Evolutionary conservation across 1,140 invertebrate genomes (phyloP), one percentile per base, ranked within the genome.

Genomic region (Patella vulgata): DNA sequence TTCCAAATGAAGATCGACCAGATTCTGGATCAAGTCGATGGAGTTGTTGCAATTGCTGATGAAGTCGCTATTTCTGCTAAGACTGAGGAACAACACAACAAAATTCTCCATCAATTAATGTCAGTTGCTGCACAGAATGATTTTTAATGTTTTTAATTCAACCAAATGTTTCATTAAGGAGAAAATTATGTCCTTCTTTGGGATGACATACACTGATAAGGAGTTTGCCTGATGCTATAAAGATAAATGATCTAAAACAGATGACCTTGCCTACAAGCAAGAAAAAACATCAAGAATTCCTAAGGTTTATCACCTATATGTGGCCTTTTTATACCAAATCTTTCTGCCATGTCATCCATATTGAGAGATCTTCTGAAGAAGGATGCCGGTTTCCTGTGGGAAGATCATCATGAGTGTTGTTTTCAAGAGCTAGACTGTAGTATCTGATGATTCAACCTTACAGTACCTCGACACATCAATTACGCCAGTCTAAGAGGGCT

Each of bases 141-240:
- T 36, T 36, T 36, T n/a, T n/a, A n/a, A n/a, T 8, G 33, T 36
- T 36, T 36, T 36, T 14, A 36, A 8, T 14, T 36, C 33, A 5
- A 36, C 6, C 14, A 36, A 36, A 14, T 36, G 33, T 14, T 8
- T 36, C 33, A 14, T 36, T 14, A 36, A 36, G 14, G 6, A 36
- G 14, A 36, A 14, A 36, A 36, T 14, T 36, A 36, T 36, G 6
- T 36, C 33, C 5, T 36, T 36, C 33, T 36, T 36, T 36, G 33
- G 33, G 5, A 14, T 14, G 6, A 36, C 33, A 36, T 36, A 36
- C 33, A 8, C 33, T 5, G 33, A 55, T 17, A 44, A 80, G 82
- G 1, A 53, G 86, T 3, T 72, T 73, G 40, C 66, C 77, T n/a
- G 78, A 84, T 31, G 76, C 74, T 33, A 69, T 71, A 4, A 85